phyloP scores from a whole-genome alignment of 2,888 invertebrate species.

The Sycophila texana region DNA sequence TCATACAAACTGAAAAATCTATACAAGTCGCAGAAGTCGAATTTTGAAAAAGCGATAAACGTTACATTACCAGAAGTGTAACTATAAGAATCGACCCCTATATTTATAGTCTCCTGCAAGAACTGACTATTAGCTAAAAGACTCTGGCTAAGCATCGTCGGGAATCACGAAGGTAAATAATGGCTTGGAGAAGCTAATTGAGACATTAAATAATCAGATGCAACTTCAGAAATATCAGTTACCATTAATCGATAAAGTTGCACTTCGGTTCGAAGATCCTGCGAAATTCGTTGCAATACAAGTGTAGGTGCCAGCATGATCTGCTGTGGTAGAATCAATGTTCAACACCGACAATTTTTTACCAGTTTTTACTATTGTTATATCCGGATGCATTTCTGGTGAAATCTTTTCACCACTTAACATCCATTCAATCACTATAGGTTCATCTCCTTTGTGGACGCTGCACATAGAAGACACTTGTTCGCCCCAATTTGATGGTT shows the following conservation, averaged over 20 bases:
- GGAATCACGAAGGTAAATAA: too few species aligned
- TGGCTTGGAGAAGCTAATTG: constrained; percentile 18
- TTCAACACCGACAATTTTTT: constrained; percentile 73
- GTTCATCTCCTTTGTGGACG: constrained; percentile 87
- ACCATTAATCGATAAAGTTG: constrained; percentile 77
- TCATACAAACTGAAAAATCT: too few species aligned
- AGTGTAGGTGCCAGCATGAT: constrained; percentile 76
- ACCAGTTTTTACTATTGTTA: constrained; percentile 74
- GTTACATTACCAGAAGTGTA: not conserved
- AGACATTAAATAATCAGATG: not conserved
- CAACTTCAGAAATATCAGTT: constrained; percentile 54
- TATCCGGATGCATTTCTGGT: constrained; percentile 66
- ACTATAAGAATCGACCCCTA: not conserved
- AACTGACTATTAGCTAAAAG: too few species aligned
- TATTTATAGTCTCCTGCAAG: too few species aligned
- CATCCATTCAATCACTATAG: constrained; percentile 86
- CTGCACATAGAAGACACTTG: constrained; percentile 85
- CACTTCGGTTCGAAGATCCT: constrained; percentile 75
- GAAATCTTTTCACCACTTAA: constrained; percentile 81
- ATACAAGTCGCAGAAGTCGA: too few species aligned
- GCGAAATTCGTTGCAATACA: constrained; percentile 77
- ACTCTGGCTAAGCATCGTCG: too few species aligned
- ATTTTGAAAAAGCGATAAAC: not conserved
- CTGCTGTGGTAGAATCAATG: constrained; percentile 76
- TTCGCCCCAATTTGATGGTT: constrained; percentile 86